Evolutionary conservation across 2,888 invertebrate species (phyloP).

Genomic region (Thera obeliscata): DNA sequence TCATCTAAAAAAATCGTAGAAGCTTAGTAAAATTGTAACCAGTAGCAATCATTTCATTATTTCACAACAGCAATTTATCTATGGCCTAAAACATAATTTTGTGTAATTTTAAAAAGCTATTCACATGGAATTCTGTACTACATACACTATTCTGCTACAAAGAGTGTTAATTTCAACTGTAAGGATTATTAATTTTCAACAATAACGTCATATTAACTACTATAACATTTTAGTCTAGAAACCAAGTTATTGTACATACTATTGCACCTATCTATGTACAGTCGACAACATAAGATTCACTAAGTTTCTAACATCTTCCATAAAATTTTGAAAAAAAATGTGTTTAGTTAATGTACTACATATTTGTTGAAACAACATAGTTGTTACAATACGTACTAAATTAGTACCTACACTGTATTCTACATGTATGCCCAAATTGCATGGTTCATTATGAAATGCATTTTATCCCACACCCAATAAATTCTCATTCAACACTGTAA

Average conservation of each 20-base stretch:
- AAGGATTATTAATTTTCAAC: conserved; percentile 26
- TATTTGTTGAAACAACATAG: conserved; percentile 71
- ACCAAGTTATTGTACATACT: conserved; percentile 38
- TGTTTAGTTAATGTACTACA: conserved; percentile 16
- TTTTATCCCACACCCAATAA: conserved; percentile 44
- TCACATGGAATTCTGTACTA: conserved; percentile 17
- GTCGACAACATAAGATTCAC: conserved; percentile 30
- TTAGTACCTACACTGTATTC: conserved; percentile 69
- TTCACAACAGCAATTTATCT: conserved; percentile 3
- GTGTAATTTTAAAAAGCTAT: conserved; percentile 7
- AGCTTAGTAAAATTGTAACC: not conserved
- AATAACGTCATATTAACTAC: conserved; percentile 31
- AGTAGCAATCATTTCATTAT: not conserved
- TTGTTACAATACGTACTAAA: conserved; percentile 79
- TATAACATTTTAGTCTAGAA: conserved; percentile 26
- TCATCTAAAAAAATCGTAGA: not conserved
- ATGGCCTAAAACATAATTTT: not conserved
- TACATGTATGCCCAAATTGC: conserved; percentile 47
- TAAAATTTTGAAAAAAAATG: not conserved
- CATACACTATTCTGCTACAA: conserved; percentile 19
- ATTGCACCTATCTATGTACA: conserved; percentile 35
- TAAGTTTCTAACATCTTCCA: conserved; percentile 31
- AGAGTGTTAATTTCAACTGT: conserved; percentile 12
- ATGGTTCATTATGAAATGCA: conserved; percentile 43
- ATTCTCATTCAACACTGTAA: conserved; percentile 44